Evolutionary conservation across 2,113 vertebrate genomes (phyloP).

Genomic region (Corynorhinus townsendii): DNA sequence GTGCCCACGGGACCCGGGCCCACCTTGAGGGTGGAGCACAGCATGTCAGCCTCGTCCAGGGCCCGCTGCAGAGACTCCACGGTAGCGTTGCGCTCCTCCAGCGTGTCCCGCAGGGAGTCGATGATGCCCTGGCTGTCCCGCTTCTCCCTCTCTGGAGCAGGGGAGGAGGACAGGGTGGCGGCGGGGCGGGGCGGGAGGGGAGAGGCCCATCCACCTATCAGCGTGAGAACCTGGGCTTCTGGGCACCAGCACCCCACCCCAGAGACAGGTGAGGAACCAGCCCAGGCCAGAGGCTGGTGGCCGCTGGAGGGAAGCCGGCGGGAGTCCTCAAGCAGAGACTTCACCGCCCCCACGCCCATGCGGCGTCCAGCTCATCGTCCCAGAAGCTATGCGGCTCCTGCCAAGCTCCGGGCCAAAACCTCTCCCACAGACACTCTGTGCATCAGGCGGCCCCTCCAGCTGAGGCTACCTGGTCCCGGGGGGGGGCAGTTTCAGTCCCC

Average conservation of each 20-base stretch:
- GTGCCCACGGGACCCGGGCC: neutral
- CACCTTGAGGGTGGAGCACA: conserved; percentile 92
- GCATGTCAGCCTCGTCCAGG: conserved; percentile 87
- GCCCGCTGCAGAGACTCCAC: conserved; percentile 86
- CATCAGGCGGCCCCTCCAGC: neutral
- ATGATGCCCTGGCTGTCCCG: conserved; percentile 85
- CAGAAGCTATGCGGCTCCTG: neutral
- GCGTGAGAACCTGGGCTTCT: neutral
- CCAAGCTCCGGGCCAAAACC: neutral
- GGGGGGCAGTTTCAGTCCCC: neutral
- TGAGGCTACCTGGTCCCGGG: neutral
- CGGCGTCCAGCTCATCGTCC: neutral
- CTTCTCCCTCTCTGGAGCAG: conserved; percentile 88
- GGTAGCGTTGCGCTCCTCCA: conserved; percentile 88
- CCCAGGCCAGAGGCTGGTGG: neutral
- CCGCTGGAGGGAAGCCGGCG: neutral
- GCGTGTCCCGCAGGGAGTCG: conserved; percentile 84
- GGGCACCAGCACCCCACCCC: neutral
- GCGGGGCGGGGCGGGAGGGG: accelerated
- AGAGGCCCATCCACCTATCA: neutral
- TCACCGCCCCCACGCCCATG: conserved; percentile 47
- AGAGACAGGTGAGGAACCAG: neutral
- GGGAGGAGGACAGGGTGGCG: neutral
- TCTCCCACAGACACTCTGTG: neutral
- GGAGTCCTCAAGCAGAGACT: conserved; percentile 63